phyloP scores from a whole-genome alignment of 2,888 invertebrate genomes.

The Autographa gamma region DNA sequence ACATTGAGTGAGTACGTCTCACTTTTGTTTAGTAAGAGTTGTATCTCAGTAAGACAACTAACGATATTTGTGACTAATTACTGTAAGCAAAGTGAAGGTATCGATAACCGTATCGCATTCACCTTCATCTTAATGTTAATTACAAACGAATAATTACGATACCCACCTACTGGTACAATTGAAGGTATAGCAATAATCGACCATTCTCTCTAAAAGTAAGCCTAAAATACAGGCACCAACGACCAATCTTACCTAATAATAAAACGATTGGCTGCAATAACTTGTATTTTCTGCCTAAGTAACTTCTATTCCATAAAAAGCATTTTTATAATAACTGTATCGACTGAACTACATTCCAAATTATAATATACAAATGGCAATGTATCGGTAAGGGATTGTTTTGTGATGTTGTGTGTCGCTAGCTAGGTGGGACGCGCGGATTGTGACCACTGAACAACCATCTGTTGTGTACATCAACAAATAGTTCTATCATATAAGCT shows the following conservation, averaged over 20 bases:
- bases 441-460: constrained; percentile 41
- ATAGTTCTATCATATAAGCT: constrained; percentile 13
- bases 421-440: constrained; percentile 50
- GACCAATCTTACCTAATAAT: neutral
- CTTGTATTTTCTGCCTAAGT: neutral
- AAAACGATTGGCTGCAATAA: neutral
- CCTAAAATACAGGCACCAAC: neutral
- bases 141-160: constrained; percentile 39
- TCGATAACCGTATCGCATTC: constrained; percentile 28
- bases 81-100: constrained; percentile 23
- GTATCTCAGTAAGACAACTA: constrained; percentile 41
- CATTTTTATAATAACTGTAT: constrained; percentile 18
- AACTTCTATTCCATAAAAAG: neutral
- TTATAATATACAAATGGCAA: constrained; percentile 22
- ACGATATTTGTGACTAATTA: constrained; percentile 46
- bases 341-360: constrained; percentile 64
- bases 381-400: constrained; percentile 36
- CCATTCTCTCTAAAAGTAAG: neutral
- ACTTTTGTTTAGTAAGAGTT: constrained; percentile 19
- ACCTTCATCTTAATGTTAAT: constrained; percentile 31
- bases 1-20: constrained; percentile 16
- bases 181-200: constrained; percentile 5
- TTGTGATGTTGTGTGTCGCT: constrained; percentile 61
- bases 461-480: constrained; percentile 10
- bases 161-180: constrained; percentile 71